A percentile compares a stretch with the other conserved stretches of the same genome.
Evolutionary conservation across 1,140 invertebrate species (phyloP).

Genomic region (Macrosteles quadrilineatus): DNA sequence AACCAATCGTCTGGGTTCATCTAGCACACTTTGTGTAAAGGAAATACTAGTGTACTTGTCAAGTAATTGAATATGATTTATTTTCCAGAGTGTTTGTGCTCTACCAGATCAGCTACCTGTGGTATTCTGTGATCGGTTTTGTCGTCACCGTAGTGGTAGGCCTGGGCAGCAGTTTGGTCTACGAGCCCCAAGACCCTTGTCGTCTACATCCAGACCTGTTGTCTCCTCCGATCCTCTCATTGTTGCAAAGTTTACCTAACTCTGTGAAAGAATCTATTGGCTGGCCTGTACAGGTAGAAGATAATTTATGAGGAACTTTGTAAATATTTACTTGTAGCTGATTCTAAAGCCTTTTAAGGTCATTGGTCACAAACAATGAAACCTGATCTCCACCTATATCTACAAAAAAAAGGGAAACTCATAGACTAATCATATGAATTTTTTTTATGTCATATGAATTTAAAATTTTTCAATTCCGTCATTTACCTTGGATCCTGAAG

Average conservation of each 20-base stretch:
- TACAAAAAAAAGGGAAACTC: no score
- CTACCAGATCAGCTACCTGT: constrained; percentile 70
- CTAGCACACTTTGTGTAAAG: no score
- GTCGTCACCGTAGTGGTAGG: constrained; percentile 70
- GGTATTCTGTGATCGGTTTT: constrained; percentile 78
- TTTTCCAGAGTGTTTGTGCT: constrained; percentile 50
- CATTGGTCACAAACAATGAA: background rate
- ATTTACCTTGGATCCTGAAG: no score
- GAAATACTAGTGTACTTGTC: no score
- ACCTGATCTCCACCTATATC: background rate
- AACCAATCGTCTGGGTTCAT: no score
- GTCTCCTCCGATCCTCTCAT: constrained; percentile 53
- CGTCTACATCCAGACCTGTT: constrained; percentile 57
- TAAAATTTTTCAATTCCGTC: no score
- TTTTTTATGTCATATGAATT: no score
- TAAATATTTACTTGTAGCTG: no score
- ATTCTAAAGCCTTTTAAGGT: background rate
- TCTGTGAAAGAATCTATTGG: constrained; percentile 30
- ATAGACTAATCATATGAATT: no score
- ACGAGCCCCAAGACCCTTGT: constrained; percentile 58
- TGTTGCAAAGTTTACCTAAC: constrained; percentile 34
- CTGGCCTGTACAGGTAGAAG: constrained; percentile 27
- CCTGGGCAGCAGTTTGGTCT: constrained; percentile 66
- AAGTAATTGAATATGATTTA: no score
- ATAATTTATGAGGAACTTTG: no score